Conservation (phyloP, 2,113 vertebrate species). For the Melanotaenia duboulayi region DNA sequence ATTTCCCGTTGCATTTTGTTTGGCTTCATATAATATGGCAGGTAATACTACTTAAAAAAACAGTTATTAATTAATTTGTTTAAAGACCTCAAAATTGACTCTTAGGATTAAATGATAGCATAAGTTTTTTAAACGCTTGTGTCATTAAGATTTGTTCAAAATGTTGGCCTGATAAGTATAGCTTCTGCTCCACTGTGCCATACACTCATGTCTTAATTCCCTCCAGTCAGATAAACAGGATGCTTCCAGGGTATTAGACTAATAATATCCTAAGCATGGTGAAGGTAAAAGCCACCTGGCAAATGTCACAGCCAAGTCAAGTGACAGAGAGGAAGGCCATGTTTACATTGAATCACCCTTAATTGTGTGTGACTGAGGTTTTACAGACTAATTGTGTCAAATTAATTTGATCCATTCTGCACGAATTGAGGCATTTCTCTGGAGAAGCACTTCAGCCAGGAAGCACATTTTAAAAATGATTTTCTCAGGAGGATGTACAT, state of each 20-base stretch:
- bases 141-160: slow-evolving; percentile 9
- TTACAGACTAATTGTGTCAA: slow-evolving; percentile 71
- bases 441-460: slow-evolving; percentile 63
- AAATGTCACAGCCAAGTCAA: slow-evolving; percentile 78
- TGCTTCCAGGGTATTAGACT: slow-evolving; percentile 63
- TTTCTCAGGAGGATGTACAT: slow-evolving; percentile 60
- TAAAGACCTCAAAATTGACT: too few relatives aligned
- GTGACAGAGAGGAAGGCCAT: slow-evolving; percentile 57
- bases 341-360: slow-evolving; percentile 72
- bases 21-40: background rate
- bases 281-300: slow-evolving; percentile 74
- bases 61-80: too few relatives aligned
- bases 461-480: slow-evolving; percentile 63
- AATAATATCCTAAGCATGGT: slow-evolving; percentile 56
- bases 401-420: slow-evolving; percentile 51
- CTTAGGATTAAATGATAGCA: too few relatives aligned
- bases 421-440: slow-evolving; percentile 57
- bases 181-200: slow-evolving; percentile 5
- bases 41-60: slow-evolving; percentile 3
- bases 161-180: background rate
- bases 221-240: slow-evolving; percentile 58
- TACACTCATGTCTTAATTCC: slow-evolving; percentile 41
- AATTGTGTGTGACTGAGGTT: slow-evolving; percentile 80
- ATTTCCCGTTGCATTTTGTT: background rate
- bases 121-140: too few relatives aligned